Evolutionary conservation across 2,888 invertebrate species (phyloP), one percentile per base, ranked within the genome.

Genomic region (Mamestra brassicae): DNA sequence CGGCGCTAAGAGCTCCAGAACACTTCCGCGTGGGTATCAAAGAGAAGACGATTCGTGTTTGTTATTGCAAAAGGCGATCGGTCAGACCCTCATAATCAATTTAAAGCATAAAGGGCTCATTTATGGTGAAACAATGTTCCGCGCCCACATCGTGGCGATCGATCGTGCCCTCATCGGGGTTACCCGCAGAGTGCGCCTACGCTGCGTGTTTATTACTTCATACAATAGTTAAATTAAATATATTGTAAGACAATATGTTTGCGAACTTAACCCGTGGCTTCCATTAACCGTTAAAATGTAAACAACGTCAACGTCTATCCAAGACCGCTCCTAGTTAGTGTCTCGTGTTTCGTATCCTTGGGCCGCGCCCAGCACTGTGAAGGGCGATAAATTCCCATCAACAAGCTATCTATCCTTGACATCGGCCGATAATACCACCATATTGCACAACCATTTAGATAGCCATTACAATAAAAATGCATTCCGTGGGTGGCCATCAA

Each of bases 391-490:
- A 95, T 95, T 93, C 91, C 93, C 94, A 94, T 94, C 94, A 94
- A 90, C 89, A 85, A 71, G 81, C 89, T 93, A 95, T 95, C 94
- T 94, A 94, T 95, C 94, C 94, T 94, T 94, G 93, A 93, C 93
- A 94, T 91, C 92, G 88, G 80, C 90, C 88, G 95, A 96, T 95
- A 96, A 87, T 87, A 88, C 89, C 87, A 88, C 92, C 91, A 92
- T 94, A 95, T 94, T 94, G 95, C 94, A 94, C 92, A 91, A 90
- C 91, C 93, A 93, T 95, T 95, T 94, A 95, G 96, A 95, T 95
- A 94, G 91, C 89, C 85, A 88, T 91, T 91, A 95, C 93, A 94
- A 92, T 95, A 94, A 93, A 93, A 95, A 92, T 93, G 94, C 95
- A 95, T 95, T 95, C 93, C 88, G 92, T 93, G 92, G 92, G 92